A percentile compares a stretch with the other conserved stretches of the same genome.
These are phyloP conservation scores for Myotis yumanensis DNA, from an alignment of 2,113 vertebrate species.

Conservation along the genomic window DNA sequence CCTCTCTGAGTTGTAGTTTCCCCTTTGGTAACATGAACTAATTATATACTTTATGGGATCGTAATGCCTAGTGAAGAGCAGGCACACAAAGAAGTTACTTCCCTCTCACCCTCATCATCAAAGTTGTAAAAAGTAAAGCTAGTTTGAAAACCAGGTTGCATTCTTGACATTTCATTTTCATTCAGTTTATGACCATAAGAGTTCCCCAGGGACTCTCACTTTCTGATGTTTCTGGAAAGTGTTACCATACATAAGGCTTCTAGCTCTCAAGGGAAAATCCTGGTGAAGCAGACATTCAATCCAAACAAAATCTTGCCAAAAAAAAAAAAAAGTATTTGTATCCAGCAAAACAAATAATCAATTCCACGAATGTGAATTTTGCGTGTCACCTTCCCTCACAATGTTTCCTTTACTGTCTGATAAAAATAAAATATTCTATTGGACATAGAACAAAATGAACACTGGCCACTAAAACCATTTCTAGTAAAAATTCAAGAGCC, in stretches of 20 bases:
- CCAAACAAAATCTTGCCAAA: not conserved
- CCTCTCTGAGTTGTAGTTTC: not conserved
- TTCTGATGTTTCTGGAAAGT: not conserved
- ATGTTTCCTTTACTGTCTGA: not conserved
- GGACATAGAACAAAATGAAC: not conserved
- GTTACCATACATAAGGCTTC: not conserved
- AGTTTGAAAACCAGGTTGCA: slow-evolving; percentile 3
- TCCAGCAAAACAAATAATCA: not conserved
- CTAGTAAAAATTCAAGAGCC: not conserved
- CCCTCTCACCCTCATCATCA: not conserved
- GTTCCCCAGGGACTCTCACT: not conserved
- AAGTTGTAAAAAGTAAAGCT: not conserved
- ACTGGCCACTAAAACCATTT: not conserved
- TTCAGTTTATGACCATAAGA: not conserved
- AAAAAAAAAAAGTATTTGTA: not conserved
- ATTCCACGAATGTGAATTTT: not conserved
- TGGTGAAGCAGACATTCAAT: not conserved
- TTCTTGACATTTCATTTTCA: slow-evolving; percentile 39
- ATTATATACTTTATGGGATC: not conserved
- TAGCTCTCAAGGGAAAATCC: not conserved
- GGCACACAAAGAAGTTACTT: not conserved
- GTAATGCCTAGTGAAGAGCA: not conserved
- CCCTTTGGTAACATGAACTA: slow-evolving; percentile 7
- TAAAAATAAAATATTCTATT: slow-evolving; percentile 28
- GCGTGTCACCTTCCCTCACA: not conserved